Base-by-base conservation (phyloP, 2,888 invertebrate species). In the Stenodera caucasica region DNA sequence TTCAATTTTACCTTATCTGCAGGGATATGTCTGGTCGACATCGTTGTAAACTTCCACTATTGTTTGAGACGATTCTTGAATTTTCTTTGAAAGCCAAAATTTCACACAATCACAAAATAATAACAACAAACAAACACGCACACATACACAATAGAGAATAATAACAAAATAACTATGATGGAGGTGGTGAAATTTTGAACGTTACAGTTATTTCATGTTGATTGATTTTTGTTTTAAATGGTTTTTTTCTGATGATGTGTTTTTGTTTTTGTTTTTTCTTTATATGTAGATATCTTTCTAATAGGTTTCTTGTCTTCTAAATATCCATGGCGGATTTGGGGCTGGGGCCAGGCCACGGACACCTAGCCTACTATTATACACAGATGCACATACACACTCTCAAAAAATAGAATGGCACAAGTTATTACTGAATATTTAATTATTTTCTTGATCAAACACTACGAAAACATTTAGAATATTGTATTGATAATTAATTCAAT, bases 11-110 rank as follows among this genome's bases (percentile, higher is more conserved):
- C 91, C 90, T 91, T 91, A 85, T 91, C 90, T 82, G 90, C 88
- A 81, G 91, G 90, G 84, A 90, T 88, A 83, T 89, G 89, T 84
- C 90, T 89, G 80, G 87, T 86, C 83, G 89, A 88, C 89, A 90
- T 90, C 82, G 83, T 84, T 82, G 81, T 81, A 80, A 81, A 82
- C 82, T 32, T 60, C 53, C 56, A 53, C 37, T 35, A 45, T 23
- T 45, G 21, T 32, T n/a, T 32, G 11, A 32, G 11, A n/a, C 23
- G 2, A 21, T 23, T 2, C 9, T 26, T 26, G 26, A 11, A 21
- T 23, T 21, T 12, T 23, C 6, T 5, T 45, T 45, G 1, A 21
- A 21, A 12, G 5, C 12, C 18, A 23, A 23, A 23, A 21, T 5
- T 23, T 21, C 18, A 23, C 23, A 45, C 45, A 45, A 23, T 21